Conservation (phyloP, 2,797 vertebrate genomes). For the Molothrus aeneus region DNA sequence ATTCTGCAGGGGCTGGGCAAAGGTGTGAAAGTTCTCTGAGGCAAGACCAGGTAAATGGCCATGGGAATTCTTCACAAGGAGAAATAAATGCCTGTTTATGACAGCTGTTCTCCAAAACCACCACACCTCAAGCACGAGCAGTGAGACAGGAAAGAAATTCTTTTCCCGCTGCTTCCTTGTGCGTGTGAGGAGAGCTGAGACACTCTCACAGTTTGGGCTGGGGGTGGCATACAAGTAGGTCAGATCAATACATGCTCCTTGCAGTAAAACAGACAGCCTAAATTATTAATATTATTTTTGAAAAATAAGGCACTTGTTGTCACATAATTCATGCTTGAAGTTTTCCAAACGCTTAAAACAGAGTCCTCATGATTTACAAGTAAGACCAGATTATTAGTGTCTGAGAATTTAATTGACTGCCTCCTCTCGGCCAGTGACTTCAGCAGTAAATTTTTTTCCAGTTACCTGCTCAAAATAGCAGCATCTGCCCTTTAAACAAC, state of each 20-base stretch:
- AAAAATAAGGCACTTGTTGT: not conserved
- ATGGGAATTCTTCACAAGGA: not conserved
- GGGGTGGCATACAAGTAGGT: not conserved
- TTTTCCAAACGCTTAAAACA: slow-evolving; percentile 29
- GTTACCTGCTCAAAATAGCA: slow-evolving; percentile 28
- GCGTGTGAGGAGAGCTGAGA: not conserved
- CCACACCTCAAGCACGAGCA: accelerated
- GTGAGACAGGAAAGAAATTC: not conserved
- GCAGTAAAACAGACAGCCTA: not conserved
- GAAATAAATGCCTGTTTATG: not conserved
- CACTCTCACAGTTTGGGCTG: not conserved
- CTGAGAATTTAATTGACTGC: slow-evolving; percentile 41
- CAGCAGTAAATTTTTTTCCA: slow-evolving; percentile 41
- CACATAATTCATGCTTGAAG: not conserved
- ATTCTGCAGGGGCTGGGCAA: not conserved
- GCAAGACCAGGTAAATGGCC: not conserved
- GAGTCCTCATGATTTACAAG: slow-evolving; percentile 29
- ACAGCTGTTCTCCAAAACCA: not conserved
- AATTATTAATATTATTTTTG: slow-evolving; percentile 50
- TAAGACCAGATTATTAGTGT: slow-evolving; percentile 41
- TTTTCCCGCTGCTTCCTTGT: not conserved
- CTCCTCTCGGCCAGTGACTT: not conserved
- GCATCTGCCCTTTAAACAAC: not conserved
- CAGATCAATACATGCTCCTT: slow-evolving; percentile 17
- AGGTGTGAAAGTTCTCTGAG: not conserved